Evolutionary conservation across 2,888 invertebrate genomes (phyloP), one percentile per base, ranked within the genome.

Genomic region (Euspilapteryx auroguttella): DNA sequence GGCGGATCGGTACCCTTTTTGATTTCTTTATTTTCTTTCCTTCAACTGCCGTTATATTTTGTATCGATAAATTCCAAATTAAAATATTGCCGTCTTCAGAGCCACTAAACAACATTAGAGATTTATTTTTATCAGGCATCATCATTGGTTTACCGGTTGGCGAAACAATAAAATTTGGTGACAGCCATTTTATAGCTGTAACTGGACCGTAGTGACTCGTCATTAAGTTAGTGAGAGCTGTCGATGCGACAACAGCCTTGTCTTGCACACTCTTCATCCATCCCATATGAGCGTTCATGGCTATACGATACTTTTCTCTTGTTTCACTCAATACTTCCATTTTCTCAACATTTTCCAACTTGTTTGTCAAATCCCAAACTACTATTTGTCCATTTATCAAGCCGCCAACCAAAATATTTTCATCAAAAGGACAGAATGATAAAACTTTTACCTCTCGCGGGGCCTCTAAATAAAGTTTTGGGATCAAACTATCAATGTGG

Each of bases 351-450:
- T 79, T 77, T 37, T 81, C 78, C 13, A 85, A 58, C 38, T 81
- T 81, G 30, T 81, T 77, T 14, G 78, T 79, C 32, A 87, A 61
- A 49, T 87, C 86, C 87, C 87, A 87, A 24, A 87, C 42, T 11
- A 83, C 63, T 6, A 89, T 56, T 75, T 87, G 82, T 2, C 89
- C 89, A 48, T 86, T 89, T 2, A 68, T 61, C 31, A 82, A 82
- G 4, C 89, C 89, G 4, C 88, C 89, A 24, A 89, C 45, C 14
- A 89, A 48, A 26, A 87, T 48, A 46, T 86, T 85, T 34, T 81
- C 81, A 44, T 88, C 69, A 34, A 79, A 80, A 1, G 86, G 86
- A 44, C 86, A 87, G 51, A 86, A 85, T 1, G 83, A 79, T 7
- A 89, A 51, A 1, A 69, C 54, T 17, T 80, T 80, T 0, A 87